These are phyloP conservation scores for Drosophila niveifrons DNA, from an alignment of 2,888 invertebrate species.

Conservation along the genomic window DNA sequence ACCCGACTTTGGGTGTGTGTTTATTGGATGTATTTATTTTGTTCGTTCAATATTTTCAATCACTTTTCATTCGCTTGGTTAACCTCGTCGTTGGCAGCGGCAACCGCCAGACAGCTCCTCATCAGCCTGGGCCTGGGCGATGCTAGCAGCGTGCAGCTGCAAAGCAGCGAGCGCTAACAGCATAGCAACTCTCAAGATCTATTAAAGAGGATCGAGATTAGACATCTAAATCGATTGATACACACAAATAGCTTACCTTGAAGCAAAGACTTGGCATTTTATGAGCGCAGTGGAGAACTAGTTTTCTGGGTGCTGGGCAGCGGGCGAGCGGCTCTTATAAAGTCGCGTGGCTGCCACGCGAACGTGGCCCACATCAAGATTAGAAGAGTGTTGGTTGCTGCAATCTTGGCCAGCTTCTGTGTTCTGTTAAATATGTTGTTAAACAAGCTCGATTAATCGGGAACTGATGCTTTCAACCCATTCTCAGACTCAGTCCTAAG, in stretches of 20 bases:
- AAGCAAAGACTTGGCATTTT: conserved; percentile 60
- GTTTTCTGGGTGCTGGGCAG: conserved; percentile 43
- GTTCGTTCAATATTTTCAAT: conserved; percentile 9
- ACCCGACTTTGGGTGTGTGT: conserved; percentile 41
- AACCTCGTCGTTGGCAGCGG: conserved; percentile 60
- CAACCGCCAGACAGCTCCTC: conserved; percentile 54
- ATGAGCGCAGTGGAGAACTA: conserved; percentile 23
- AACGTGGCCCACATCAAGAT: conserved; percentile 72
- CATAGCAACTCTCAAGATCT: conserved; percentile 57
- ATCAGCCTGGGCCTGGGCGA: conserved; percentile 13
- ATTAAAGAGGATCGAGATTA: conserved; percentile 31
- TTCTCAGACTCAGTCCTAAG: conserved; percentile 14
- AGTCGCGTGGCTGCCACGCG: conserved; percentile 61
- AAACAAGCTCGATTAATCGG: conserved; percentile 45
- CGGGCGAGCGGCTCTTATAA: conserved; percentile 63
- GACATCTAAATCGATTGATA: conserved; percentile 1
- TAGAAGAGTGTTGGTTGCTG: conserved; percentile 25
- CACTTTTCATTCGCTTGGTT: conserved; percentile 3
- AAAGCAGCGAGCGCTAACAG: conserved; percentile 47
- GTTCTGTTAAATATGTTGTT: conserved; percentile 55
- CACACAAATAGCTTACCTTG: conserved; percentile 57
- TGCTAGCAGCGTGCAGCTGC: conserved; percentile 35
- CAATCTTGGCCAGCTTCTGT: conserved; percentile 50
- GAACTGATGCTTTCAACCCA: neutral
- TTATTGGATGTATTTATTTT: conserved; percentile 57